Conservation (phyloP, 1,140 invertebrate genomes). For the Zaprionus kolodkinae region DNA sequence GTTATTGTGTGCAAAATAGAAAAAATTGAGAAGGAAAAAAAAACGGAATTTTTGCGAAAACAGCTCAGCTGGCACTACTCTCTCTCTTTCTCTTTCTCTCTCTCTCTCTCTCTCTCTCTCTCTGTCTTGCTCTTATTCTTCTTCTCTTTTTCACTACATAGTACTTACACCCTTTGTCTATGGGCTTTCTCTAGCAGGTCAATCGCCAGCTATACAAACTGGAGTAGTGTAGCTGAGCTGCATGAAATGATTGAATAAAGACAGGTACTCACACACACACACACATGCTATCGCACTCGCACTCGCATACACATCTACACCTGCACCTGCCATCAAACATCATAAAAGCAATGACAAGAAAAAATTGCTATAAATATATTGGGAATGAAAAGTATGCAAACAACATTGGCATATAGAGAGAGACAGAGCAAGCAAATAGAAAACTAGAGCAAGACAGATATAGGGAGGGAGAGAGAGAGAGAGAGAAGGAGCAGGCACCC, state of each 20-base stretch:
- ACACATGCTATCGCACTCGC: background rate
- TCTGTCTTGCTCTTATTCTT: slow-evolving; percentile 5
- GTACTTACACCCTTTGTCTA: background rate
- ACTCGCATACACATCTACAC: slow-evolving; percentile 24
- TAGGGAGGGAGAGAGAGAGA: background rate
- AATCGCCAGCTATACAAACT: slow-evolving; percentile 47
- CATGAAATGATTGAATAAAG: slow-evolving; percentile 71
- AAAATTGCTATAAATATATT: slow-evolving; percentile 76
- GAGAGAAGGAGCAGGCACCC: background rate
- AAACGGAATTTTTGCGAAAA: slow-evolving; percentile 7
- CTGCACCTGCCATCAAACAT: slow-evolving; percentile 43
- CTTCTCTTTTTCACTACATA: background rate
- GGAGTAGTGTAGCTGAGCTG: slow-evolving; percentile 60
- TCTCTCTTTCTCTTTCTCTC: background rate
- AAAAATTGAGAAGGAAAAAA: slow-evolving; percentile 1
- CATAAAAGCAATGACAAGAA: slow-evolving; percentile 67
- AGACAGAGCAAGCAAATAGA: background rate
- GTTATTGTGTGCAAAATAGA: slow-evolving; percentile 20
- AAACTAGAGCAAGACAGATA: slow-evolving; percentile 7
- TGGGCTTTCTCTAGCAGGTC: slow-evolving; percentile 37
- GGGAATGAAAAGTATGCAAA: slow-evolving; percentile 77
- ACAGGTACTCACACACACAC: slow-evolving; percentile 42
- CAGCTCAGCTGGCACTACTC: slow-evolving; percentile 40
- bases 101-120: background rate
- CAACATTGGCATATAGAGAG: slow-evolving; percentile 44